Base-by-base conservation (phyloP, 2,797 vertebrate genomes). In the Oreochromis grahami region DNA sequence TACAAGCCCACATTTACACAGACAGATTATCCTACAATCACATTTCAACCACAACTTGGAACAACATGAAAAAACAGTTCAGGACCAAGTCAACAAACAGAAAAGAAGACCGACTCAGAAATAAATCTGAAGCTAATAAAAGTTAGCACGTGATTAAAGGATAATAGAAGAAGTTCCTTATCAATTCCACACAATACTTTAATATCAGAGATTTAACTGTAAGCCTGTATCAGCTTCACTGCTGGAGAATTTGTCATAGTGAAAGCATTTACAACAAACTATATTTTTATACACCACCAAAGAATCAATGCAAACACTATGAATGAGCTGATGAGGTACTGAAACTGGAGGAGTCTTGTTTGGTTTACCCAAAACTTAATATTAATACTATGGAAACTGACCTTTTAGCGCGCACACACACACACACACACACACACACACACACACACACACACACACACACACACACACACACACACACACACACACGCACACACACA, bases 401-500 rank as follows among this genome's bases (percentile, higher is more conserved):
- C 38, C 38, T 41, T 51, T 17, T 19, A 17, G 14, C n/a, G n/a
- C n/a, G n/a, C 41, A 3, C 41, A 0, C 13, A 0, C 43, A 0
- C 1, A 1, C 15, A 5, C 7, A 14, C 43, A 1, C 12, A 0
- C 41, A 0, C 43, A 0, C 8, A 0, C 48, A 1, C 8, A 1
- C 41, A 3, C 41, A 0, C 13, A 0, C 43, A 0, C 1, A 1
- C 15, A 5, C 7, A 14, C 43, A 1, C 12, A 0, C 41, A 0
- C 43, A 0, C 8, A 0, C 48, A 1, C 8, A 1, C 41, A 0
- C 13, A 0, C 13, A 3, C 41, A 2, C 41, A 3, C 41, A 0
- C 13, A 0, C 43, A 0, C 1, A 1, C 15, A 5, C 7, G 12
- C 43, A 1, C 12, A 0, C 41, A 0, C 43, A 0, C 8, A 0